phyloP scores from a whole-genome alignment of 1,140 invertebrate genomes.

The Calephelis nemesis region DNA sequence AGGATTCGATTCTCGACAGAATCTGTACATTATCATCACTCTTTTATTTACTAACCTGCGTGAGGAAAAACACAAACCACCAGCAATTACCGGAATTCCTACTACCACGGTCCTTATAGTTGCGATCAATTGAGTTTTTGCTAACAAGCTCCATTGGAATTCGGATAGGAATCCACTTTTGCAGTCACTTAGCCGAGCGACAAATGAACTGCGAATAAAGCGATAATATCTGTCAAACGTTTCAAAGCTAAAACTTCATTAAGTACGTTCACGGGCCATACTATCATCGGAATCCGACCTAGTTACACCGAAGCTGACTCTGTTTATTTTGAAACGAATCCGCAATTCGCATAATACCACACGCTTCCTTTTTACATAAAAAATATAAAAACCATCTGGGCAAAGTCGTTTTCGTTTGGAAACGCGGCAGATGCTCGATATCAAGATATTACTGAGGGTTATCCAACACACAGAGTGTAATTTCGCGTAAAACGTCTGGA shows the following conservation, averaged over 20 bases:
- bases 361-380: slow-evolving; percentile 44
- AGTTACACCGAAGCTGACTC: slow-evolving; percentile 1
- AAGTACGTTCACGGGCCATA: background rate
- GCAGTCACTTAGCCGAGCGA: no score
- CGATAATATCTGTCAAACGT: background rate
- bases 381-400: slow-evolving; percentile 66
- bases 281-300: background rate
- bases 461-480: slow-evolving; percentile 37
- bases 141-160: no score
- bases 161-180: no score
- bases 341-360: slow-evolving; percentile 42
- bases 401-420: slow-evolving; percentile 43
- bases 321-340: slow-evolving; percentile 27
- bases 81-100: no score
- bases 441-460: slow-evolving; percentile 68
- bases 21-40: no score
- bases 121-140: no score
- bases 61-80: no score
- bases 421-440: slow-evolving; percentile 61
- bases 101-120: no score
- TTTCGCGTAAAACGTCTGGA: background rate
- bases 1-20: no score
- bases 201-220: no score
- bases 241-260: background rate
- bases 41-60: no score